Evolutionary conservation across 2,113 vertebrate genomes (phyloP).

Genomic region (Charina bottae): DNA sequence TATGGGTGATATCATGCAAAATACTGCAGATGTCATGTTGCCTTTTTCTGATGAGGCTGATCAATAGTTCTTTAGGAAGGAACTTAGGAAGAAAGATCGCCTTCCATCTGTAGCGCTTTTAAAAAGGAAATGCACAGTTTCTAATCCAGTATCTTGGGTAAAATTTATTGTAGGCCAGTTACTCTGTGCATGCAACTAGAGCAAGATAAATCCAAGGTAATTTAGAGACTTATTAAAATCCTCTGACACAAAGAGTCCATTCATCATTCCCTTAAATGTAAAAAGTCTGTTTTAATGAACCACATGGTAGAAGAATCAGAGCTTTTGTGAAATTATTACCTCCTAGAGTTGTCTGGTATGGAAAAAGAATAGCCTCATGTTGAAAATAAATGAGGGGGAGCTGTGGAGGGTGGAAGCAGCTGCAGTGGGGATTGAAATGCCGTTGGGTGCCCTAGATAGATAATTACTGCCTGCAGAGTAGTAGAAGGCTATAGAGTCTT

Average conservation of each 20-base stretch:
- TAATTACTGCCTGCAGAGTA: not conserved
- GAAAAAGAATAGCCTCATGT: conserved; percentile 40
- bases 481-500: not conserved
- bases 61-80: not conserved
- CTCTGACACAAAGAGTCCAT: conserved; percentile 75
- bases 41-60: not conserved
- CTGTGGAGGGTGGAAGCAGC: not conserved
- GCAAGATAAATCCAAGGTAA: conserved; percentile 73
- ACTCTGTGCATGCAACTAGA: conserved; percentile 72
- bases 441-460: not conserved
- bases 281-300: conserved; percentile 76
- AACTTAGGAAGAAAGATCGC: not conserved
- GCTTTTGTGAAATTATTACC: conserved; percentile 63
- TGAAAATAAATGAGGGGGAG: conserved; percentile 48
- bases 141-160: not conserved
- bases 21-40: not conserved
- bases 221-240: conserved; percentile 66
- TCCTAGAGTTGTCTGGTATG: conserved; percentile 43
- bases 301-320: conserved; percentile 66
- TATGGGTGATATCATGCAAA: not conserved
- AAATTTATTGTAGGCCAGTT: conserved; percentile 71
- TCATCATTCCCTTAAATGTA: conserved; percentile 71
- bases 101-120: conserved; percentile 23
- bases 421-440: not conserved
- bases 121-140: not conserved